These are phyloP conservation scores for Silurus asotus DNA, from an alignment of 2,113 vertebrate species.

Conservation along the genomic window DNA sequence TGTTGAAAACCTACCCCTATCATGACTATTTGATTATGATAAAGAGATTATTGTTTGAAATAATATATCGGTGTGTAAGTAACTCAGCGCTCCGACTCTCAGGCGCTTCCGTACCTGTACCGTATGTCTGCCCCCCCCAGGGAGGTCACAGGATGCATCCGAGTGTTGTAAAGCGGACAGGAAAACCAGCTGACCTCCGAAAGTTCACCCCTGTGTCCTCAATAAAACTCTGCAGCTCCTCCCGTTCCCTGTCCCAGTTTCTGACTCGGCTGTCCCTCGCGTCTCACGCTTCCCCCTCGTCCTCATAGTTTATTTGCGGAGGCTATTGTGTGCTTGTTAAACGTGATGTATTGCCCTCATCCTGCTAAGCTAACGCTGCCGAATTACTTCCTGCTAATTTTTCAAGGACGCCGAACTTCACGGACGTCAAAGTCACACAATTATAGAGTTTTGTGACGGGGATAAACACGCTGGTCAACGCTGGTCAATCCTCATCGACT, in stretches of 20 bases:
- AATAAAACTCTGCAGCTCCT: not conserved
- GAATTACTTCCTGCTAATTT: slow-evolving; percentile 29
- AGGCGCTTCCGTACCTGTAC: not conserved
- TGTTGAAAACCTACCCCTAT: no score
- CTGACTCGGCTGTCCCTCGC: not conserved
- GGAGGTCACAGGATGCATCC: slow-evolving; percentile 61
- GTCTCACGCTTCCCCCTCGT: slow-evolving; percentile 1
- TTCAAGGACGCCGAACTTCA: not conserved
- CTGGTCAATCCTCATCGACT: not conserved
- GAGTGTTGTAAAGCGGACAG: slow-evolving; percentile 24
- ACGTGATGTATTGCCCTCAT: slow-evolving; percentile 40
- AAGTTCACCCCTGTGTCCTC: not conserved
- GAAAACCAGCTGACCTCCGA: slow-evolving; percentile 34
- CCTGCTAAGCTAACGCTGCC: slow-evolving; percentile 12
- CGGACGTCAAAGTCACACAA: not conserved
- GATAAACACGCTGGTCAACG: no score
- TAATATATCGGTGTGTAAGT: not conserved
- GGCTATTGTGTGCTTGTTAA: slow-evolving; percentile 41
- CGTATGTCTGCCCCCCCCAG: not conserved
- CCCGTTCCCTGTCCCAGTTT: not conserved
- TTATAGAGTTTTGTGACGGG: not conserved
- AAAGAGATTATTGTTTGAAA: not conserved
- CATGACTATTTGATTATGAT: no score
- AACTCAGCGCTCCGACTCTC: not conserved
- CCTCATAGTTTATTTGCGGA: not conserved